Evolutionary conservation across 2,888 invertebrate genomes (phyloP).

Genomic region (Campoplex capitator): DNA sequence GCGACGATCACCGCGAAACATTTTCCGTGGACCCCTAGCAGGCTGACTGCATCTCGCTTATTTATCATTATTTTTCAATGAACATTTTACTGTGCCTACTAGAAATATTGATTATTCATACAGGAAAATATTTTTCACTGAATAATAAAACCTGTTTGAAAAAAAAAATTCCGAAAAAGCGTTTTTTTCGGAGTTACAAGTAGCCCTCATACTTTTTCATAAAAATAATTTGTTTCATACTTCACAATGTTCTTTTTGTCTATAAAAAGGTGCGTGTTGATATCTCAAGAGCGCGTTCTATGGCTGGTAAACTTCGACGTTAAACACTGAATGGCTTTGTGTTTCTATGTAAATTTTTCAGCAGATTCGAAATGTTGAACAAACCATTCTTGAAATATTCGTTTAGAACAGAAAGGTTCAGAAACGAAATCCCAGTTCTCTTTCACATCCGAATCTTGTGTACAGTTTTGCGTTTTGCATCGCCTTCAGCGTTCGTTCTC

Average conservation of each 20-base stretch:
- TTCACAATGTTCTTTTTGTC: neutral
- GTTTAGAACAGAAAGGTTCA: neutral
- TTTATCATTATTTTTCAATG: no score
- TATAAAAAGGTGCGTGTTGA: neutral
- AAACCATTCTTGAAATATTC: neutral
- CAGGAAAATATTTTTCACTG: no score
- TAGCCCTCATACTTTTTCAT: neutral
- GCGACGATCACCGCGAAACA: no score
- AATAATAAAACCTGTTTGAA: no score
- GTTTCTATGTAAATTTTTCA: neutral
- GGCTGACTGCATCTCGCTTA: no score
- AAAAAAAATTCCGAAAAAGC: no score
- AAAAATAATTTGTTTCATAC: neutral
- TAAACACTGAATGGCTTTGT: neutral
- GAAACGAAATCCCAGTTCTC: conserved; percentile 2
- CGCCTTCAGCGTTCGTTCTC: conserved; percentile 22
- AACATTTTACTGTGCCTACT: no score
- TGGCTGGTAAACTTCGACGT: neutral
- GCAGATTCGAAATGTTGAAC: neutral
- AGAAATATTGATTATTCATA: no score
- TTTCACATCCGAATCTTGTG: conserved; percentile 4
- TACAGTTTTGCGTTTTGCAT: conserved; percentile 16
- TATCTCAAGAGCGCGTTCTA: neutral
- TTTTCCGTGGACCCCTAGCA: no score
- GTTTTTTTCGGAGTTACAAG: no score